Percentiles rank a stretch among this genome's conserved stretches.
Conservation (phyloP, 2,113 vertebrate genomes). For the Carassius carassius region DNA sequence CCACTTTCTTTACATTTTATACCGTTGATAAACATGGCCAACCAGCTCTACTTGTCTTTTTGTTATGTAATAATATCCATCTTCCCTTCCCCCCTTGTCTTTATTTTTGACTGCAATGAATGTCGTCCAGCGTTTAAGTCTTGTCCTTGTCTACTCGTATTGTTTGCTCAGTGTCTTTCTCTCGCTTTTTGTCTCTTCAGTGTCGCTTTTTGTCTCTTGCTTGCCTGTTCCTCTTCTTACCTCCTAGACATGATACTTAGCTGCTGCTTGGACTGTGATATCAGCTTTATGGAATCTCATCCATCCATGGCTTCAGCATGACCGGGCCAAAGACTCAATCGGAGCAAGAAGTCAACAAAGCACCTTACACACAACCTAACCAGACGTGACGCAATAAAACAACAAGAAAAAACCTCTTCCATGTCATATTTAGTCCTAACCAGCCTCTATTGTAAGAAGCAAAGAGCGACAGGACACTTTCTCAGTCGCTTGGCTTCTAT, state of each 20-base stretch:
- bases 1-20: conserved; percentile 42
- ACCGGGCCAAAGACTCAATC: conserved; percentile 60
- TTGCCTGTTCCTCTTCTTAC: conserved; percentile 28
- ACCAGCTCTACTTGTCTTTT: conserved; percentile 24
- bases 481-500: no score
- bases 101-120: neutral
- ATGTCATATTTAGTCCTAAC: neutral
- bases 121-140: neutral
- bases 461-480: neutral
- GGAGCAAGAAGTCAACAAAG: conserved; percentile 38
- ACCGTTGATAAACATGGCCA: conserved; percentile 11
- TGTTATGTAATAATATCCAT: neutral
- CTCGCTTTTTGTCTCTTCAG: no score
- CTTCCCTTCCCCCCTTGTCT: neutral
- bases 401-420: neutral
- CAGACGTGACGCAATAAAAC: neutral
- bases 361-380: conserved; percentile 48
- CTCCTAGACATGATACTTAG: conserved; percentile 16
- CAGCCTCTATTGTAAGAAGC: neutral
- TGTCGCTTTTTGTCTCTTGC: no score
- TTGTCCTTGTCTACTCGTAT: neutral
- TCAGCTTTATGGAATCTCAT: conserved; percentile 15
- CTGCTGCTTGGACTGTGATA: conserved; percentile 18
- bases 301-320: conserved; percentile 52
- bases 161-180: neutral